Conservation (phyloP, 2,113 vertebrate genomes). For the Hemiprocne comata region DNA sequence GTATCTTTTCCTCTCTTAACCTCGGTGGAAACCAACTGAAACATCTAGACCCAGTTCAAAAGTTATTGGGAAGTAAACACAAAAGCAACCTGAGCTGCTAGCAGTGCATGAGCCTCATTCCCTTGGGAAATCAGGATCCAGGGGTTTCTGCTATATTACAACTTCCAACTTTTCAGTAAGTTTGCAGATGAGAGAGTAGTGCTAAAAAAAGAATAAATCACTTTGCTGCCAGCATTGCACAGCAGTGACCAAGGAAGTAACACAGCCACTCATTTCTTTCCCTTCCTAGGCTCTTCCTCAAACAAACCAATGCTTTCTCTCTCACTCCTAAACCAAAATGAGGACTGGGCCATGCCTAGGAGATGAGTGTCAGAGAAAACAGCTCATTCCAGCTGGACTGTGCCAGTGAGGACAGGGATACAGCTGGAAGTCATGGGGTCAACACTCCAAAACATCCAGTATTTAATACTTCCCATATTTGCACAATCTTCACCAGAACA, state of each 20-base stretch:
- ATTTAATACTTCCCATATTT: not conserved
- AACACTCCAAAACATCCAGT: not conserved
- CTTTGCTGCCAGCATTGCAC: not conserved
- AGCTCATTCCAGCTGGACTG: not conserved
- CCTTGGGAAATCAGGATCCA: not conserved
- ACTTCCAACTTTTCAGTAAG: not conserved
- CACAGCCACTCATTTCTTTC: not conserved
- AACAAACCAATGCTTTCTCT: not conserved
- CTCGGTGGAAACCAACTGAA: not conserved
- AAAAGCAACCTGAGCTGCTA: not conserved
- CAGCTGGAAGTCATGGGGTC: accelerated
- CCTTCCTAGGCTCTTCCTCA: not conserved
- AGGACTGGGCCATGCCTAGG: not conserved
- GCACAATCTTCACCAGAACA: not conserved
- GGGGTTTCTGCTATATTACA: not conserved
- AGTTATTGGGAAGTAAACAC: not conserved
- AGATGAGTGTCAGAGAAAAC: not conserved
- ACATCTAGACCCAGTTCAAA: not conserved
- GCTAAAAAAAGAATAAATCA: not conserved
- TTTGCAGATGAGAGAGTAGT: not conserved
- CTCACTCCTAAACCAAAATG: not conserved
- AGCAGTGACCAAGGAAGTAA: not conserved
- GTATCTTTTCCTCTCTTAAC: not conserved
- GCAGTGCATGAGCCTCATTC: not conserved
- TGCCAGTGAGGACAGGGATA: accelerated